Evolutionary conservation across 2,888 invertebrate species (phyloP), one percentile per base, ranked within the genome.

Genomic region (Hoplodrina blanda): DNA sequence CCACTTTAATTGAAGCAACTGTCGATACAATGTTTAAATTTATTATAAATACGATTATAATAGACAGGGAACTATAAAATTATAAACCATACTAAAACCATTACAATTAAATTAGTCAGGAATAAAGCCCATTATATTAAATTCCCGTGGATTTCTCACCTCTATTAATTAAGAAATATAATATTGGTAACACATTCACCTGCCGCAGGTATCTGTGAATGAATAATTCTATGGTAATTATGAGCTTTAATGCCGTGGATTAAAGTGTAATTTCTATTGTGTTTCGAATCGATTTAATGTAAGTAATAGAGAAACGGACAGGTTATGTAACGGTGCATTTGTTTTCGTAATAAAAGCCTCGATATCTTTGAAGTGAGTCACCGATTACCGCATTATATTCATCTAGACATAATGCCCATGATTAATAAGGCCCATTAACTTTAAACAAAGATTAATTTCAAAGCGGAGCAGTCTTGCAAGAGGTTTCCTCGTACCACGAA

Each of bases 361-460:
- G 86, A 92, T 93, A 91, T 88, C 91, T 91, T 86, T 87, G 76
- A 80, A 89, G 85, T 91, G 92, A 92, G 85, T 93, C 93, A 93
- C 92, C 90, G 91, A 93, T 94, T 92, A 93, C 92, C 87, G 89
- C 91, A 90, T 93, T 91, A 93, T 91, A 92, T 92, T 88, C 92
- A 91, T 93, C 91, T 91, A 90, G 90, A 92, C 92, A 91, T 92
- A 95, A 93, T 94, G 88, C 89, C 88, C 84, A 87, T 94, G 94
- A 95, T 94, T 94, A 95, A 94, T 95, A 93, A 91, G 91, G 76
- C 81, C 91, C 92, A 94, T 95, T 95, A 95, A 92, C 84, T 93
- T 91, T 92, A 94, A 94, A 94, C 94, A 93, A 95, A 92, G 95
- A 95, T 94, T 94, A 93, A 95, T 94, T 91, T 91, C 84, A 83